Base-by-base conservation (phyloP, 2,888 invertebrate species). In the Hanleya hanleyi region DNA sequence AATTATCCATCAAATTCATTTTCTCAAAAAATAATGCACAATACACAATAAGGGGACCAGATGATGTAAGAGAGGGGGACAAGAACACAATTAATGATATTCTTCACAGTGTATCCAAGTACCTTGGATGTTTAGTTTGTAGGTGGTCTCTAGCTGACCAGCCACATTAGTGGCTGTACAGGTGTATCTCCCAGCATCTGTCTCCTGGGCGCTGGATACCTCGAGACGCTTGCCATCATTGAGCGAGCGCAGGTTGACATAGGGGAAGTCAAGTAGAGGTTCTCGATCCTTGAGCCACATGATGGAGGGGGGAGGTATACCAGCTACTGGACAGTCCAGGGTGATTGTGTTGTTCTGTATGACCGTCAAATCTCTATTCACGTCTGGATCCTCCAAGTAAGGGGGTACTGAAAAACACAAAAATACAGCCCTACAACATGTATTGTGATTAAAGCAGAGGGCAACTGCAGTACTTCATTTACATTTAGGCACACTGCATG, bases 81-180 rank as follows among this genome's bases (percentile, higher is more conserved):
- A n/a, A n/a, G n/a, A n/a, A n/a, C n/a, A n/a, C n/a, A n/a, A n/a
- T n/a, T n/a, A 49, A 49, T 49, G 50, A 49, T 49, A 49, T 49
- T 49, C 22, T 22, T 49, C 50, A 49, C 22, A 22, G n/a, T n/a
- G n/a, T n/a, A n/a, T n/a, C n/a, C n/a, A n/a, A 18, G 22, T 69
- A 89, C 89, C 87, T 62, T 82, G 79, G 15, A 90, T 88, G 65
- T 83, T 57, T 4, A 89, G 77, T 5, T 76, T 74, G 68, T 83
- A 86, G 5, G 77, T 77, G 50, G 81, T 76, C 57, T 83, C 76
- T 12, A 91, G 88, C 64, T 84, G 82, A 1, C 92, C 92, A 12
- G 91, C 91, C 37, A 90, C 90, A 80, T 92, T 92, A 33, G 84
- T 84, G 6, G 91, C 92, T 51, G 87, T 80, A 77, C 92, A 92